A percentile compares a stretch with the other conserved stretches of the same genome.
phyloP scores from a whole-genome alignment of 2,888 invertebrate species.

The Eulithis prunata region DNA sequence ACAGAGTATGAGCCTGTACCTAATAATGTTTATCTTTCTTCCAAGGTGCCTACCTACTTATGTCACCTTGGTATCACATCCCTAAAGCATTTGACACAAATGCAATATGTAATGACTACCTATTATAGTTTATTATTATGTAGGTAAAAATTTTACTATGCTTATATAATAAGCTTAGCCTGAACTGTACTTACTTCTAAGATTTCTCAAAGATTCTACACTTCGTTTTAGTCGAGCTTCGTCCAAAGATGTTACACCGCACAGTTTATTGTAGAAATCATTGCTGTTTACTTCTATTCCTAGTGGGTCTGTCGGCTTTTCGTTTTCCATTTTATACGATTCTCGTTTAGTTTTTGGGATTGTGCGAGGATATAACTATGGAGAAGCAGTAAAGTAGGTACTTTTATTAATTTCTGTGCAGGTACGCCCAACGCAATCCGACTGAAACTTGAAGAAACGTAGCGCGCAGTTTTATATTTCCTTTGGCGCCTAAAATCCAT shows the following conservation, averaged over 20 bases:
- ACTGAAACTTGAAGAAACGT: not conserved
- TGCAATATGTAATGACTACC: too few relatives aligned
- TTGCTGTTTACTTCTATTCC: constrained; percentile 57
- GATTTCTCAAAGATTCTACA: constrained; percentile 52
- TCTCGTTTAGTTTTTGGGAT: not conserved
- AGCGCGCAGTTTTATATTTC: too few relatives aligned
- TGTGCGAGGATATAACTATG: not conserved
- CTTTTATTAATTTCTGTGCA: not conserved
- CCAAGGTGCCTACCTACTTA: too few relatives aligned
- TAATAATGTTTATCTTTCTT: too few relatives aligned
- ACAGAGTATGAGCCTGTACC: too few relatives aligned
- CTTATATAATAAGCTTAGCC: too few relatives aligned
- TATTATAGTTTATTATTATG: too few relatives aligned
- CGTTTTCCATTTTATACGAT: constrained; percentile 24
- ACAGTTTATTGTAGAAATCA: constrained; percentile 57
- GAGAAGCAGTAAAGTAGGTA: too few relatives aligned
- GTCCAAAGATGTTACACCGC: constrained; percentile 58
- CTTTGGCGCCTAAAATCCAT: too few relatives aligned
- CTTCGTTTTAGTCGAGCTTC: constrained; percentile 59
- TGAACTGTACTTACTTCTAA: constrained; percentile 54
- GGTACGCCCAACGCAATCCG: not conserved
- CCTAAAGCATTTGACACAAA: too few relatives aligned
- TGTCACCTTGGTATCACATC: too few relatives aligned
- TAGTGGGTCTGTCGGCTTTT: constrained; percentile 12
- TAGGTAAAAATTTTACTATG: too few relatives aligned